phyloP scores from a whole-genome alignment of 2,888 invertebrate genomes.

The Cordilura impudica region DNA sequence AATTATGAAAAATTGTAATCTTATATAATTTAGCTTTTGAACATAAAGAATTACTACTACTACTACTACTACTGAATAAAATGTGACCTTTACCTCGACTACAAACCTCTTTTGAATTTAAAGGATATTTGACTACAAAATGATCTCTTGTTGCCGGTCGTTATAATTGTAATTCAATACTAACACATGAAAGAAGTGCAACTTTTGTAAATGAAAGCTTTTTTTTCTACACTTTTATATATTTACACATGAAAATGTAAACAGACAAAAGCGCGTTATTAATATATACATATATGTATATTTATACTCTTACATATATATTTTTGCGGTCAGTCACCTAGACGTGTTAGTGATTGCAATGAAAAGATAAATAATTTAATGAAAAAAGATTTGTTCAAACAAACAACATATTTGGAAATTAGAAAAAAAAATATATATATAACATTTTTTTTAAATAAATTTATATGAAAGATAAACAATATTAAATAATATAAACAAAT shows the following conservation, averaged over 20 bases:
- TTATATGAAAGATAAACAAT: neutral
- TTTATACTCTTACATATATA: neutral
- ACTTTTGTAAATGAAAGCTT: slow-evolving; percentile 44
- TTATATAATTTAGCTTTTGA: too few relatives aligned
- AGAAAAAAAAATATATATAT: neutral
- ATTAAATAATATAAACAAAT: slow-evolving; percentile 9
- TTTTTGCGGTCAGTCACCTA: slow-evolving; percentile 62
- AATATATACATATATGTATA: slow-evolving; percentile 35
- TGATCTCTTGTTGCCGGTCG: neutral
- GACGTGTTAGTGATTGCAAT: slow-evolving; percentile 58
- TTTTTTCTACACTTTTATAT: slow-evolving; percentile 7
- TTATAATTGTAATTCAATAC: neutral
- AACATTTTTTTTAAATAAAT: neutral
- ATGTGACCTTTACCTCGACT: too few relatives aligned
- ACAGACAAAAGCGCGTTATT: slow-evolving; percentile 14
- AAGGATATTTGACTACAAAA: too few relatives aligned
- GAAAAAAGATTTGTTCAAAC: neutral
- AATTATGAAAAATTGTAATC: too few relatives aligned
- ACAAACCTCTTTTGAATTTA: too few relatives aligned
- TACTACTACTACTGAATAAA: too few relatives aligned
- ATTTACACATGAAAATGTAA: neutral
- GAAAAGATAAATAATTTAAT: slow-evolving; percentile 38
- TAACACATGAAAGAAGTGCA: slow-evolving; percentile 25
- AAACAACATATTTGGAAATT: neutral
- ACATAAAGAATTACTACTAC: too few relatives aligned